Evolutionary conservation across 2,113 vertebrate genomes (phyloP).

Genomic region (Coreoperca whiteheadi): DNA sequence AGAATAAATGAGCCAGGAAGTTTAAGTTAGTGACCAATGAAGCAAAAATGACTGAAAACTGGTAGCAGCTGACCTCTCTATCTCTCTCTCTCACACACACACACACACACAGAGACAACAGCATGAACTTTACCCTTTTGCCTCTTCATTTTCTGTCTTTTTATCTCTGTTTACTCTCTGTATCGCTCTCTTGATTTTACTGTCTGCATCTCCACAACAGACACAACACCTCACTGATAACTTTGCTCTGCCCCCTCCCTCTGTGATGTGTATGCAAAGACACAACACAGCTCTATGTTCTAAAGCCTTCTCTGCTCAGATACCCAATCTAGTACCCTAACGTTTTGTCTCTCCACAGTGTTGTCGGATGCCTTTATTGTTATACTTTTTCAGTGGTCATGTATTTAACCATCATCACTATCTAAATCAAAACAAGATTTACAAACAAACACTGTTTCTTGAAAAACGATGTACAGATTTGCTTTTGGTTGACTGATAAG

Average conservation of each 20-base stretch:
- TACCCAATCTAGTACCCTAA: neutral
- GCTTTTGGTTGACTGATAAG: neutral
- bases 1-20: conserved; percentile 27
- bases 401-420: neutral
- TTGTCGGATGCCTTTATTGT: neutral
- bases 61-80: conserved; percentile 14
- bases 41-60: conserved; percentile 29
- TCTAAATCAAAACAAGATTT: neutral
- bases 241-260: conserved; percentile 9
- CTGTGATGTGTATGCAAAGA: neutral
- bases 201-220: conserved; percentile 24
- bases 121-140: conserved; percentile 28
- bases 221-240: conserved; percentile 40
- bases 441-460: neutral
- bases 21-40: conserved; percentile 29
- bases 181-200: conserved; percentile 17
- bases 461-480: neutral
- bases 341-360: neutral
- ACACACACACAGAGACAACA: conserved; percentile 14
- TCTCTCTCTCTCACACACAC: neutral
- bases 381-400: neutral
- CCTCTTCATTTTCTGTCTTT: conserved; percentile 17
- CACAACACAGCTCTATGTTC: neutral
- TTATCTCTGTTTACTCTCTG: conserved; percentile 8
- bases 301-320: neutral